Evolutionary conservation across 2,113 vertebrate species (phyloP).

Genomic region (Ailuropoda melanoleuca): DNA sequence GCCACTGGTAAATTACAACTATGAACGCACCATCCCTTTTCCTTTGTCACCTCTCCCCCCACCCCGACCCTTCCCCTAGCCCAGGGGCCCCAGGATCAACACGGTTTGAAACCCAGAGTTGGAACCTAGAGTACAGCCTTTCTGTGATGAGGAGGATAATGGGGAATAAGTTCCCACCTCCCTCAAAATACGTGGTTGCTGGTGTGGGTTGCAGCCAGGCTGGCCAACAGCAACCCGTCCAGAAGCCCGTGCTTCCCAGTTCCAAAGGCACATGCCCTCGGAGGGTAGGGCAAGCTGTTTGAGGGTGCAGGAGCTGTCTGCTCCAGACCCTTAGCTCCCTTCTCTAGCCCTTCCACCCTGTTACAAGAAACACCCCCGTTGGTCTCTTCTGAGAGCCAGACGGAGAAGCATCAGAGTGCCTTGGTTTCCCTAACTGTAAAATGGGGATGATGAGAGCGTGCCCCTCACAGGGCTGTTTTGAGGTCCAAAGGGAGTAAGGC

Average conservation of each 20-base stretch:
- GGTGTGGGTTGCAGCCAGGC: neutral
- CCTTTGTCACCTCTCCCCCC: neutral
- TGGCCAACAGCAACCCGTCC: neutral
- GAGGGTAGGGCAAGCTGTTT: neutral
- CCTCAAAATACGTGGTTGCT: neutral
- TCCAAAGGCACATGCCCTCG: neutral
- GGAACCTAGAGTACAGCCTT: neutral
- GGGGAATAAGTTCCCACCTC: neutral
- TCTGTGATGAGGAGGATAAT: neutral
- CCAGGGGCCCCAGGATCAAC: neutral
- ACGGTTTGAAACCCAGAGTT: neutral
- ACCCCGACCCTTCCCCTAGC: neutral
- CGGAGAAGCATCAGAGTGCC: neutral
- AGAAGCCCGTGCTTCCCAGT: accelerated
- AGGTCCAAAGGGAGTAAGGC: neutral
- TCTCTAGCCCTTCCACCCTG: neutral
- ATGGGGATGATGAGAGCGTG: neutral
- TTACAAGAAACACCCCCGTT: neutral
- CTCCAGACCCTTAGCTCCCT: neutral
- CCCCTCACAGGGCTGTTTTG: neutral
- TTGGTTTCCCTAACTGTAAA: neutral
- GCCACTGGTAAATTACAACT: conserved; percentile 62
- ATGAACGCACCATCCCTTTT: conserved; percentile 32
- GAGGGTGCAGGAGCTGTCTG: neutral
- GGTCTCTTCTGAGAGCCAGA: neutral